A percentile compares a stretch with the other conserved stretches of the same genome.
Evolutionary conservation across 2,113 vertebrate species (phyloP).

Genomic region (Lagenorhynchus albirostris): DNA sequence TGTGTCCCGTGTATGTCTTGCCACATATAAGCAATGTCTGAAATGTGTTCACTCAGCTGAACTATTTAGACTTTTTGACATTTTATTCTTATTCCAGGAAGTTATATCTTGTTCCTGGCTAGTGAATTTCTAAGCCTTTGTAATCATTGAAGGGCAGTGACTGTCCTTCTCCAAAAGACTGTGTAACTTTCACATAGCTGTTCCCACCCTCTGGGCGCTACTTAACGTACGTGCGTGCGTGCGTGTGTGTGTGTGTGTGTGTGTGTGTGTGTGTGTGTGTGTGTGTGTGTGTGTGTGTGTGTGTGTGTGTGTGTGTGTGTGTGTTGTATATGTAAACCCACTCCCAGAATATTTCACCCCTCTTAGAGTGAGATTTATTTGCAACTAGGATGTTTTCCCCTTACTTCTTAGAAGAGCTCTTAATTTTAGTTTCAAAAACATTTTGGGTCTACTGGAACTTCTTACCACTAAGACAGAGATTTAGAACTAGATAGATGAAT

Average conservation of each 20-base stretch:
- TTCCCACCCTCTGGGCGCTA: not conserved
- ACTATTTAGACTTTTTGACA: not conserved
- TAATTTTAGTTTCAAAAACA: not conserved
- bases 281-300: too few relatives aligned
- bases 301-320: too few relatives aligned
- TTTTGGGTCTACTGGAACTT: not conserved
- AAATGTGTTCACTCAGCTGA: not conserved
- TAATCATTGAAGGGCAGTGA: not conserved
- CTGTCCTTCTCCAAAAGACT: not conserved
- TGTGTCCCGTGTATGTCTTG: not conserved
- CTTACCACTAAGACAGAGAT: not conserved
- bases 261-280: too few relatives aligned
- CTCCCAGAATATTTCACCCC: not conserved
- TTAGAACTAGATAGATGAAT: not conserved
- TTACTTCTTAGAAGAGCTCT: not conserved
- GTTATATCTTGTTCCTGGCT: not conserved
- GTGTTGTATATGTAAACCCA: not conserved
- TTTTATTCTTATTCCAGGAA: not conserved
- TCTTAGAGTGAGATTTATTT: not conserved
- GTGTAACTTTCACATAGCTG: not conserved
- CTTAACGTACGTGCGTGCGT: too few relatives aligned
- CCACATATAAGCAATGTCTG: not conserved
- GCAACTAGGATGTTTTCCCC: not conserved
- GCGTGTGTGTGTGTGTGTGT: rapidly evolving
- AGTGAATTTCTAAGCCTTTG: not conserved